Evolutionary conservation across 2,113 vertebrate genomes (phyloP).

Genomic region (Mystacornis crossleyi): DNA sequence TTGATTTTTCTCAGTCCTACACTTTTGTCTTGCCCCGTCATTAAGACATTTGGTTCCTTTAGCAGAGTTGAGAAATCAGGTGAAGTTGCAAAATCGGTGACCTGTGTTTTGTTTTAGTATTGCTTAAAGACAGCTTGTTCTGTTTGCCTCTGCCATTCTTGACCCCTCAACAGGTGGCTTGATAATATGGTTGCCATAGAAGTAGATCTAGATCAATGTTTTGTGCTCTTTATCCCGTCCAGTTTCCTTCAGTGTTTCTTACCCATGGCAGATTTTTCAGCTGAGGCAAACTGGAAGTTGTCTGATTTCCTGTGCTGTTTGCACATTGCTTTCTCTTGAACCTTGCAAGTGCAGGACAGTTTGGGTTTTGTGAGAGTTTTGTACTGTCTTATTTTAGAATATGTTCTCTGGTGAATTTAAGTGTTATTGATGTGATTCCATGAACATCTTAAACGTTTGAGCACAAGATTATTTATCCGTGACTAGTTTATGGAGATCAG

Average conservation of each 20-base stretch:
- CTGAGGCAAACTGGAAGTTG: not conserved
- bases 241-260: not conserved
- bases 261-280: not conserved
- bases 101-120: not conserved
- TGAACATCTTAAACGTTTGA: not conserved
- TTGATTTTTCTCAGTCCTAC: not conserved
- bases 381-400: not conserved
- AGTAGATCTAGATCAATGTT: not conserved
- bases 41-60: not conserved
- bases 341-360: not conserved
- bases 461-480: not conserved
- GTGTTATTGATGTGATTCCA: not conserved
- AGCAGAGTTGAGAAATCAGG: conserved; percentile 32
- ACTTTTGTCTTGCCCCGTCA: not conserved
- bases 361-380: not conserved
- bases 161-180: not conserved
- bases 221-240: not conserved
- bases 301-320: not conserved
- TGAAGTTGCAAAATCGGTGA: conserved; percentile 25
- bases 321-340: not conserved
- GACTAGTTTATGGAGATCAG: not conserved
- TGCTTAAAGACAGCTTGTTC: conserved; percentile 11
- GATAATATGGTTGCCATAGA: not conserved
- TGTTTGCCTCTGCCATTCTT: not conserved
- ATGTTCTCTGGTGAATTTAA: not conserved